A percentile compares a stretch with the other conserved stretches of the same genome.
Conservation (phyloP, 2,888 invertebrate species). For the Byasa hedistus region DNA sequence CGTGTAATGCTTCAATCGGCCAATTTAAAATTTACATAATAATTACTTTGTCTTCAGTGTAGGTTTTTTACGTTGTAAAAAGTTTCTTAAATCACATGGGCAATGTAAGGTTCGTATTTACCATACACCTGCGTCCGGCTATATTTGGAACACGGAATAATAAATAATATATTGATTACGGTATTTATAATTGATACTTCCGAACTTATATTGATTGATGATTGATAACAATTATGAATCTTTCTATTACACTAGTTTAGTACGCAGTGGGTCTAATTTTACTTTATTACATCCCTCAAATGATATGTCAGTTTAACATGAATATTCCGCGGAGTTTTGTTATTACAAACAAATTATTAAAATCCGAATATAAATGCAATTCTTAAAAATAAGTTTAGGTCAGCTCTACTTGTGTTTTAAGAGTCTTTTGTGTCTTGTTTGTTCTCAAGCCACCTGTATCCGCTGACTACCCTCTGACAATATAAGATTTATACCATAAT, state of each 20-base stretch:
- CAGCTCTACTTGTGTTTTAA: slow-evolving; percentile 11
- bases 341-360: neutral
- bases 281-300: neutral
- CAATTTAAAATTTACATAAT: slow-evolving; percentile 27
- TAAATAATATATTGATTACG: slow-evolving; percentile 48
- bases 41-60: slow-evolving; percentile 49
- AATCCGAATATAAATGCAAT: neutral
- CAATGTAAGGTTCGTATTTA: slow-evolving; percentile 57
- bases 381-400: slow-evolving; percentile 1
- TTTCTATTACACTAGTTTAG: slow-evolving; percentile 8
- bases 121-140: slow-evolving; percentile 73
- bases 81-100: slow-evolving; percentile 50
- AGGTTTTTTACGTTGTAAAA: slow-evolving; percentile 49
- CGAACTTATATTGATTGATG: slow-evolving; percentile 31
- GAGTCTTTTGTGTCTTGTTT: slow-evolving; percentile 33
- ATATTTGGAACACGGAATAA: slow-evolving; percentile 57
- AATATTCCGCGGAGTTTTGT: neutral
- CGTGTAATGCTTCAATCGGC: slow-evolving; percentile 10
- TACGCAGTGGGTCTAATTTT: neutral
- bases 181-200: slow-evolving; percentile 32
- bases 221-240: slow-evolving; percentile 37
- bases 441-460: slow-evolving; percentile 62
- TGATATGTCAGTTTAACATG: neutral
- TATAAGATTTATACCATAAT: slow-evolving; percentile 62
- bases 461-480: slow-evolving; percentile 54